Evolutionary conservation across 1,140 invertebrate genomes (phyloP).

Genomic region (Euwallacea fornicatus): DNA sequence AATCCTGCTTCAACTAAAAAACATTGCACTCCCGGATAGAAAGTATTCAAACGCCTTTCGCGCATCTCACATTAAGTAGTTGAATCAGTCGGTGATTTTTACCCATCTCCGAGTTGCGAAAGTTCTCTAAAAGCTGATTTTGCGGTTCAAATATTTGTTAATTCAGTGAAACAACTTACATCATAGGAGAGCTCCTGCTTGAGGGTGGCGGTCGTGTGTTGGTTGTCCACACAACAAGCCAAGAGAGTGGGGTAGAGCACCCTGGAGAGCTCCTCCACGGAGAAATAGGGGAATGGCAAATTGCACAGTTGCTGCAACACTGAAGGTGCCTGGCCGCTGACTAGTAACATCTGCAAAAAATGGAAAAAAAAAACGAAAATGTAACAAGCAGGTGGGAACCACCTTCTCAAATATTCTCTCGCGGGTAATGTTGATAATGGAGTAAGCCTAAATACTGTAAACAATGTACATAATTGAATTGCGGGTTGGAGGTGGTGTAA

Average conservation of each 20-base stretch:
- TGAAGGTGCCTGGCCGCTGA: conserved; percentile 79
- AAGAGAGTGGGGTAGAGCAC: conserved; percentile 88
- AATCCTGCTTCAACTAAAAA: background rate
- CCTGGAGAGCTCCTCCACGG: conserved; percentile 70
- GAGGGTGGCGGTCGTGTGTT: conserved; percentile 68
- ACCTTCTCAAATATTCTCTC: too few species aligned
- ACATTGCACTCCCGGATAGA: background rate
- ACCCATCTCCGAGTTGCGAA: conserved; percentile 63
- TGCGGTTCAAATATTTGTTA: background rate
- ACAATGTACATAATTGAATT: too few species aligned
- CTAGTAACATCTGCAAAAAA: conserved; percentile 66
- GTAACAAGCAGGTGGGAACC: too few species aligned
- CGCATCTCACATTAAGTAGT: conserved; percentile 34
- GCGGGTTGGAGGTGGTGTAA: too few species aligned
- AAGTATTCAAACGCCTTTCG: background rate
- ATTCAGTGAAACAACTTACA: conserved; percentile 55
- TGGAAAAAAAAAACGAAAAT: conserved; percentile 1
- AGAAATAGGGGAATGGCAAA: conserved; percentile 88
- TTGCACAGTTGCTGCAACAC: conserved; percentile 89
- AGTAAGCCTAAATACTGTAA: too few species aligned
- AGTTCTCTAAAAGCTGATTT: conserved; percentile 66
- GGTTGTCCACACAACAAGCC: conserved; percentile 73
- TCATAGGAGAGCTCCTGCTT: conserved; percentile 80
- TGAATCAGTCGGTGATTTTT: conserved; percentile 62
- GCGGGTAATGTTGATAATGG: too few species aligned